Evolutionary conservation across 1,140 invertebrate species (phyloP), one percentile per base, ranked within the genome.

Genomic region (Achroia grisella): DNA sequence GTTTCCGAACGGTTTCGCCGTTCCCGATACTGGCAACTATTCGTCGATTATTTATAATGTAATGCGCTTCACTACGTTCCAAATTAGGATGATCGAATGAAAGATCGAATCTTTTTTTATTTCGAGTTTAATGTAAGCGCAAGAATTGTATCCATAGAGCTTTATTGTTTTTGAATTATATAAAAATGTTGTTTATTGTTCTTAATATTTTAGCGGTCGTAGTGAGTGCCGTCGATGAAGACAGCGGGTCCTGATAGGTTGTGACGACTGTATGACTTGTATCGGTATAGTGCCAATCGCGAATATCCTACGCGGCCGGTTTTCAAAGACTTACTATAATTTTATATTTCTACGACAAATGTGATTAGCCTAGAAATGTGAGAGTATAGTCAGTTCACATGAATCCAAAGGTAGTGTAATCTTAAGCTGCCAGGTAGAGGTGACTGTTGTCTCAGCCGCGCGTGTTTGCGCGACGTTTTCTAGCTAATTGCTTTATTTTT

Each of bases 1-100:
- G 65, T 69, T 74, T 69, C 62, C 65, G 65, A 68, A 69, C 56
- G 62, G 53, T 41, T 40, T 42, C 41, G 47, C 45, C 45, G 32
- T 55, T 52, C 32, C 43, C 52, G 45, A 55, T 49, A 56, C 56
- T 70, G 59, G 60, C 52, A 61, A 66, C 50, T 33, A 36, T 52
- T 56, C 46, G 48, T 48, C 48, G 48, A 42, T 44, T 44, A 42
- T 36, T 23, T 15, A 12, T 37, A 15, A n/a, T 23, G 17, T 23
- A 37, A 37, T 17, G 4, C 14, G 35, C 35, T n/a, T 37, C 44
- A 29, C 29, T 32, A 46, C 36, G 44, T 46, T 31, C 36, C 29
- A 46, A 48, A 28, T 48, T 35, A 5, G 31, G 34, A 17, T 34
- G 15, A 14, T 14, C 14, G n/a, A n/a, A n/a, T n/a, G n/a, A n/a